These are phyloP conservation scores for Drosophila villosipedis DNA, from an alignment of 2,888 invertebrate species.

Conservation along the genomic window DNA sequence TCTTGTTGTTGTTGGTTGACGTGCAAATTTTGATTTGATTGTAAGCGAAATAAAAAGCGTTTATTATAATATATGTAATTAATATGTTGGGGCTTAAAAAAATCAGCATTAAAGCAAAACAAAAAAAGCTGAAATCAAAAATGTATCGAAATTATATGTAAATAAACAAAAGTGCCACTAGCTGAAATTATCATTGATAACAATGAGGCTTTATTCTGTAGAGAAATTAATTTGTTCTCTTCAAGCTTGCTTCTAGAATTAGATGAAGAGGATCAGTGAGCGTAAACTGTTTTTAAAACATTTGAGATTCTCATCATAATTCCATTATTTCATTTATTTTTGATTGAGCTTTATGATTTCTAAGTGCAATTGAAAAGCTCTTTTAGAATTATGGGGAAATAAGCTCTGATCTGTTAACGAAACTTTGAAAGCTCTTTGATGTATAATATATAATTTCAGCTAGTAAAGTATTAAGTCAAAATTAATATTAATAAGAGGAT, in stretches of 20 bases:
- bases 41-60: constrained; percentile 52
- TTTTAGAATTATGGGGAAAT: not conserved
- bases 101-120: constrained; percentile 22
- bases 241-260: not conserved
- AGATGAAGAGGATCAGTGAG: not conserved
- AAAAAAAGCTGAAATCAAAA: constrained; percentile 46
- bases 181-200: not conserved
- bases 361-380: not conserved
- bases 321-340: not conserved
- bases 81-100: constrained; percentile 18
- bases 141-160: constrained; percentile 6
- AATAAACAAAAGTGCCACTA: constrained; percentile 3
- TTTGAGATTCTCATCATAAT: not conserved
- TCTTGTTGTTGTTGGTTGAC: constrained; percentile 46
- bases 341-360: not conserved
- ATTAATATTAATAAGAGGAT: not conserved
- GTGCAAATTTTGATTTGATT: constrained; percentile 70
- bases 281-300: not conserved
- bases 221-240: not conserved
- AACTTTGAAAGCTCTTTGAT: not conserved
- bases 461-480: not conserved
- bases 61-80: constrained; percentile 24
- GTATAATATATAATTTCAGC: not conserved
- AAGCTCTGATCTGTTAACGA: not conserved
- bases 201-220: not conserved